Evolutionary conservation across 2,888 invertebrate species (phyloP), one percentile per base, ranked within the genome.

Genomic region (Luperina testacea): DNA sequence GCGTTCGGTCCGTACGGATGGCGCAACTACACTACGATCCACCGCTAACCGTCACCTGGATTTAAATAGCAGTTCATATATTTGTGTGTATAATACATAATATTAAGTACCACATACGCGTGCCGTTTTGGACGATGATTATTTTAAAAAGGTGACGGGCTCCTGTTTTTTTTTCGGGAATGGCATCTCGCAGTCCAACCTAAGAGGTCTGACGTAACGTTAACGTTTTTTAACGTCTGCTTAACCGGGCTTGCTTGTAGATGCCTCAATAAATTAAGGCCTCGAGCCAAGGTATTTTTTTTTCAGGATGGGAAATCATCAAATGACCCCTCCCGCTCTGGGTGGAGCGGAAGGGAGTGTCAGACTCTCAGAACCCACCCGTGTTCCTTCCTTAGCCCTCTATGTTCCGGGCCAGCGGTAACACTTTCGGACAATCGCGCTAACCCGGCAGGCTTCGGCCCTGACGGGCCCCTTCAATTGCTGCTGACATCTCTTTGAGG

Each of bases 21-120:
- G 85, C 91, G 90, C 88, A 88, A 88, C 85, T 81, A 84, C 72
- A 95, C 95, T 95, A 93, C 86, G 67, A 17, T 61, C 76, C 42
- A 86, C 88, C 91, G 90, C 89, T 82, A 88, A 86, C 81, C 68
- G 79, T 87, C 92, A 91, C 90, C 92, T 91, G 92, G 91, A 86
- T 90, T 92, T 92, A 92, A 91, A 92, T 78, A 79, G 83, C 86
- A n/a, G 65, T 63, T 64, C 51, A 45, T 81, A 75, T 72, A 75
- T 77, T 71, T 38, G 38, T 80, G 45, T 59, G 69, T 51, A 67
- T 67, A 51, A 51, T 67, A 57, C n/a, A 73, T 65, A 59, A 53
- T 42, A 38, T 27, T 69, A 70, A 15, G 73, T 84, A 77, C 74
- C 42, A 71, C 17, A 53, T 72, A 75, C 13, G 68, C 67, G 15